These are phyloP conservation scores for Melanargia galathea DNA, from an alignment of 2,888 invertebrate species.

Conservation along the genomic window DNA sequence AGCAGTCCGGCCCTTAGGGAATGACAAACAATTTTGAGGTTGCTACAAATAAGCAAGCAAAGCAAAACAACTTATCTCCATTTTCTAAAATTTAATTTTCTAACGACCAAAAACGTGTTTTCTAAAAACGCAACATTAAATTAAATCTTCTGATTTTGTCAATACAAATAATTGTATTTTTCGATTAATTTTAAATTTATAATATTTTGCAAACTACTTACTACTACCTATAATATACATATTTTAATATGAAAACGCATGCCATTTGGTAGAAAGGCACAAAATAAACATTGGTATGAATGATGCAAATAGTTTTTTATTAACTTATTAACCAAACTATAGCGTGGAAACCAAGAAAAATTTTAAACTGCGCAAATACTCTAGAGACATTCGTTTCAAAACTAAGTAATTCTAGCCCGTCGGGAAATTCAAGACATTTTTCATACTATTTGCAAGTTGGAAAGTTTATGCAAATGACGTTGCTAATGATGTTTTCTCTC, in stretches of 20 bases:
- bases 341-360: slow-evolving; percentile 15
- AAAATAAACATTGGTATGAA: background rate
- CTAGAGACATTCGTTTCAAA: slow-evolving; percentile 64
- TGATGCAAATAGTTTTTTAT: background rate
- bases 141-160: too few relatives aligned
- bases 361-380: slow-evolving; percentile 52
- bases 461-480: slow-evolving; percentile 41
- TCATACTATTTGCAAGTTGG: slow-evolving; percentile 38
- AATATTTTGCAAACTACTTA: too few relatives aligned
- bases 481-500: slow-evolving; percentile 38
- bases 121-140: too few relatives aligned
- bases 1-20: slow-evolving; percentile 25
- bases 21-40: slow-evolving; percentile 51
- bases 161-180: too few relatives aligned
- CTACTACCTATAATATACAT: too few relatives aligned
- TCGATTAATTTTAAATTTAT: too few relatives aligned
- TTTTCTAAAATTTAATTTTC: too few relatives aligned
- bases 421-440: slow-evolving; percentile 34
- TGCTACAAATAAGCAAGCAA: background rate
- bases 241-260: background rate
- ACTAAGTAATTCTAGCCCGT: slow-evolving; percentile 44
- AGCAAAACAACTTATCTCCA: background rate
- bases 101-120: too few relatives aligned
- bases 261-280: background rate
- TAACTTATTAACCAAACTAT: background rate